phyloP scores from a whole-genome alignment of 2,888 invertebrate genomes.

The Escarpia spicata region DNA sequence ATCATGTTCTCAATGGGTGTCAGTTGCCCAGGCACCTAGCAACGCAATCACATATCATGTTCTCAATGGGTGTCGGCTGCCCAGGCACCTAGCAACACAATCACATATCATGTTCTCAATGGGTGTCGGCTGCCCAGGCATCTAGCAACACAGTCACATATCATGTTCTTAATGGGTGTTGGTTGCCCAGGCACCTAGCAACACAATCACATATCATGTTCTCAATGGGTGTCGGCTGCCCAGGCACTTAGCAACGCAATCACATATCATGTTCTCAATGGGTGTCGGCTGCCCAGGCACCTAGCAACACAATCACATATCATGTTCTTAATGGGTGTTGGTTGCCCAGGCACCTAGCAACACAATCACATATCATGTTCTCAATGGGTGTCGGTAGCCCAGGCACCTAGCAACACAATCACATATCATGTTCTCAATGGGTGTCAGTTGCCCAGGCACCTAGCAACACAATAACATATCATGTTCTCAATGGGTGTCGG shows the following conservation, averaged over 20 bases:
- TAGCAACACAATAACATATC: slow-evolving; percentile 71
- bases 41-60: slow-evolving; percentile 80
- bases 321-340: slow-evolving; percentile 99
- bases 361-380: slow-evolving; percentile 84
- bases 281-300: slow-evolving; percentile 98
- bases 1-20: slow-evolving; percentile 99
- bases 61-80: slow-evolving; percentile 97
- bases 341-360: slow-evolving; percentile 87
- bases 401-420: slow-evolving; percentile 74
- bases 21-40: slow-evolving; percentile 90
- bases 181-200: slow-evolving; percentile 90
- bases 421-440: slow-evolving; percentile 98
- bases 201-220: slow-evolving; percentile 83
- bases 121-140: slow-evolving; percentile 97
- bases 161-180: slow-evolving; percentile 99
- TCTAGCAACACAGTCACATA: slow-evolving; percentile 69
- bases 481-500: slow-evolving; percentile 99
- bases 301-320: slow-evolving; percentile 70
- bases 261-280: slow-evolving; percentile 96
- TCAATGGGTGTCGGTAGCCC: slow-evolving; percentile 98
- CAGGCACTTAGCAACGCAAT: slow-evolving; percentile 77
- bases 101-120: slow-evolving; percentile 96
- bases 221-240: slow-evolving; percentile 97
- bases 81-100: slow-evolving; percentile 80
- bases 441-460: slow-evolving; percentile 97